Percentiles rank a stretch among this genome's conserved stretches.
Evolutionary conservation across 2,113 vertebrate genomes (phyloP).

Genomic region (Stegostoma tigrinum): DNA sequence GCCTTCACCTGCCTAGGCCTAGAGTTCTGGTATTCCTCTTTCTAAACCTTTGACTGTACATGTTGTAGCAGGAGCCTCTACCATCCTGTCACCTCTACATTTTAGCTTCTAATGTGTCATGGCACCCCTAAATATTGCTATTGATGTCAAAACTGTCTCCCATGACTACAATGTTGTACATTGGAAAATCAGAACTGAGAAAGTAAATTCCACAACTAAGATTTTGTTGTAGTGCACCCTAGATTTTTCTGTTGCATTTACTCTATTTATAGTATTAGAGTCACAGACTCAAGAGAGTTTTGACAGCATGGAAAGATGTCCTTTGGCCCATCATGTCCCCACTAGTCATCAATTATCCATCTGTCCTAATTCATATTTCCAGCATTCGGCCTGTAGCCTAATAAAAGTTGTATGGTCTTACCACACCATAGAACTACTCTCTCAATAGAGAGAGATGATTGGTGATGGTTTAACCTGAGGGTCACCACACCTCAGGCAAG

Average conservation of each 20-base stretch:
- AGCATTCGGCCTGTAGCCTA: no score
- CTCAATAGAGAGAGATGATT: no score
- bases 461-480: no score
- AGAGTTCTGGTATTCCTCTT: background rate
- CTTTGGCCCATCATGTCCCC: no score
- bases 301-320: no score
- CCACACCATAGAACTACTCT: no score
- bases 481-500: no score
- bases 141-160: background rate
- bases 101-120: background rate
- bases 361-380: no score
- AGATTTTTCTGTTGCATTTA: background rate
- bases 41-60: background rate
- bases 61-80: background rate
- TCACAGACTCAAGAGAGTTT: no score
- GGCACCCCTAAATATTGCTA: background rate
- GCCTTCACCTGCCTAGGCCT: background rate
- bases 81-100: background rate
- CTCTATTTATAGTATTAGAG: background rate
- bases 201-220: background rate
- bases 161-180: background rate
- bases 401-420: no score
- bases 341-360: no score
- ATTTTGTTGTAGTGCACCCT: background rate
- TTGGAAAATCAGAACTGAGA: background rate